Evolutionary conservation across 2,113 vertebrate species (phyloP), one percentile per base, ranked within the genome.

Genomic region (Elanoides forficatus): DNA sequence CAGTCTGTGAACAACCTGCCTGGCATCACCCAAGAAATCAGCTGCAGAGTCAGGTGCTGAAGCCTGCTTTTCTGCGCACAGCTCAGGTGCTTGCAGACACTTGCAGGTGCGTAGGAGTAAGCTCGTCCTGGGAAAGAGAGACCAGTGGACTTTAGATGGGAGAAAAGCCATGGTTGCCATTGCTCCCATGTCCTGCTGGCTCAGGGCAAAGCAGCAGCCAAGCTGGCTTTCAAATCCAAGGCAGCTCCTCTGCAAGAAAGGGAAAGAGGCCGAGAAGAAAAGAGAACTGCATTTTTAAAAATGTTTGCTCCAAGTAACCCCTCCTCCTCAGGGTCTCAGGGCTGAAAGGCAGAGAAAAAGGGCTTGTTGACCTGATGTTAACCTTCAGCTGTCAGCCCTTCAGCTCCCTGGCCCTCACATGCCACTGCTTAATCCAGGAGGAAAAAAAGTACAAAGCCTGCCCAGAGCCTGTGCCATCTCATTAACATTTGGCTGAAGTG

Each of bases 311-410:
- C 58, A 47, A 14, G 74, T 58, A 50, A 43, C 19, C 26, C 75
- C 38, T 26, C 59, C 1, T 3, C 27, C 80, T 38, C 4, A 0
- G 16, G 38, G 29, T 87, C 68, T 86, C 1, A 2, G 81, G 32
- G 13, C 32, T 84, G 60, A 96, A 94, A 81, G n/a, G 86, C 83
- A 78, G 80, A 43, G 67, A 86, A 38, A 86, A 97, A 89, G 59
- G n/a, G n/a, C 86, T 80, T 78, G 90, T 91, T 97, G 93, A 97
- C 90, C 83, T 48, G 55, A 45, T 60, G 82, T 89, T 91, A 93
- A 94, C 88, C 75, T 93, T 84, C 93, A 82, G 79, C 91, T 93
- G 81, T 48, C 78, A 95, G 68, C 81, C 76, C 66, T 89, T 86
- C 86, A 91, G 45, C 76, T 93, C 75, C 70, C 50, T 80, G 74